A percentile compares a stretch with the other conserved stretches of the same genome.
Evolutionary conservation across 2,888 invertebrate genomes (phyloP).

Genomic region (Listrodromus nycthemerus): DNA sequence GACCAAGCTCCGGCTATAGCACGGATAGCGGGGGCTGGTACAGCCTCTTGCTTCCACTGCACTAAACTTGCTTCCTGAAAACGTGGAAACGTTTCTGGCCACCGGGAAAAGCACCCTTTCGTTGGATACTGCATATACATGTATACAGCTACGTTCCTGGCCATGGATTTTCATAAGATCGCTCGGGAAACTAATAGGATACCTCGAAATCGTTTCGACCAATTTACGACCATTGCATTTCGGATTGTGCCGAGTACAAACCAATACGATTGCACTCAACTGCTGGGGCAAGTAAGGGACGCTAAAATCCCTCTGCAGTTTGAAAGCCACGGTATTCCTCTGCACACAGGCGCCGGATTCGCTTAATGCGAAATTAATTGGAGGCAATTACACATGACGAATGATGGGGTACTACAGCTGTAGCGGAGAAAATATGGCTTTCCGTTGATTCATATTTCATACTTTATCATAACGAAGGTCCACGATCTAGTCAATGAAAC

Average conservation of each 20-base stretch:
- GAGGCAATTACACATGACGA: slow-evolving; percentile 48
- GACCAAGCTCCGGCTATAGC: slow-evolving; percentile 38
- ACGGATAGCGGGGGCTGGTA: slow-evolving; percentile 49
- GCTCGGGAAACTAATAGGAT: slow-evolving; percentile 65
- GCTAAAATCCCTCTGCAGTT: slow-evolving; percentile 27
- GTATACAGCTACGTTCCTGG: slow-evolving; percentile 72
- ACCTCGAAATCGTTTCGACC: slow-evolving; percentile 43
- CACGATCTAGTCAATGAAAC: no score
- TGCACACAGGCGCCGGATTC: slow-evolving; percentile 19
- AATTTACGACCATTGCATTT: slow-evolving; percentile 56
- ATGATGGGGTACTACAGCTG: slow-evolving; percentile 10
- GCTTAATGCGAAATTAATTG: slow-evolving; percentile 60
- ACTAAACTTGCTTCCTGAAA: slow-evolving; percentile 56
- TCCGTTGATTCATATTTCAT: not conserved
- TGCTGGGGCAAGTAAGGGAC: slow-evolving; percentile 36
- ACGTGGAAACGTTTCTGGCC: slow-evolving; percentile 58
- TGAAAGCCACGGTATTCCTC: slow-evolving; percentile 15
- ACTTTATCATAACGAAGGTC: not conserved
- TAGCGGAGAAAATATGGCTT: not conserved
- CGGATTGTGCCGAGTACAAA: slow-evolving; percentile 50
- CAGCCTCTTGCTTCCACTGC: slow-evolving; percentile 40
- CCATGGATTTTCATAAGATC: slow-evolving; percentile 79
- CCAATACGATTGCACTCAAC: slow-evolving; percentile 58
- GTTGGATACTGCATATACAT: slow-evolving; percentile 20
- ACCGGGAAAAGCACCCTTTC: slow-evolving; percentile 57